These are phyloP conservation scores for Hiodon tergisus DNA, from an alignment of 2,113 vertebrate species.

Conservation along the genomic window DNA sequence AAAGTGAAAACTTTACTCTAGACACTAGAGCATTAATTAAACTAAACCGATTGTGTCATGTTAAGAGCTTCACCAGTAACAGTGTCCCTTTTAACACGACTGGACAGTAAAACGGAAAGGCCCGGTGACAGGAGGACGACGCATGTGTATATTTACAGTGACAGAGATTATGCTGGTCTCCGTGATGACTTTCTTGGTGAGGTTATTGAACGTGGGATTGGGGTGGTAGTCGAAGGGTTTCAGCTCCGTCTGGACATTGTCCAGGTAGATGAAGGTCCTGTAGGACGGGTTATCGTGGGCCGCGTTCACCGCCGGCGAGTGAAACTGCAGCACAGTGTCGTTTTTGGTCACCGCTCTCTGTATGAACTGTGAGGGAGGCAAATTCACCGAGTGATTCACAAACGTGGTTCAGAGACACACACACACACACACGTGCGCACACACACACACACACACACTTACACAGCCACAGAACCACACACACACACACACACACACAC, in stretches of 20 bases:
- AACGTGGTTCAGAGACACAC: no score
- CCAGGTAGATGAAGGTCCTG: conserved; percentile 69
- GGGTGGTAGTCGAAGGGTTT: conserved; percentile 72
- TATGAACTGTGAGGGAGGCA: conserved; percentile 52
- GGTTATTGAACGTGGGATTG: conserved; percentile 69
- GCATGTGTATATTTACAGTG: conserved; percentile 41
- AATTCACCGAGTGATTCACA: background rate
- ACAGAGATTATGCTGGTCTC: conserved; percentile 58
- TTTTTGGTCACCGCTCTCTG: conserved; percentile 46
- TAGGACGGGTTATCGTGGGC: conserved; percentile 56
- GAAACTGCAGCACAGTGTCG: conserved; percentile 71
- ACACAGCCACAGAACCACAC: no score
- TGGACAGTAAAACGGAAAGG: no score
- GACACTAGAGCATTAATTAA: no score
- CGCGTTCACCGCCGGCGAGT: conserved; percentile 65
- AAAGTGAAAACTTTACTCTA: no score
- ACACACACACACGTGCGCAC: no score
- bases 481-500: no score
- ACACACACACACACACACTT: no score
- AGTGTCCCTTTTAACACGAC: no score
- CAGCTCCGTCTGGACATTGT: conserved; percentile 64
- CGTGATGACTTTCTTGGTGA: conserved; percentile 50
- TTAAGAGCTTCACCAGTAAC: no score
- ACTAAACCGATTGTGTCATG: no score
- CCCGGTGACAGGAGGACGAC: no score